Conservation (phyloP, 1,140 invertebrate species). For the Palaemon carinicauda region DNA sequence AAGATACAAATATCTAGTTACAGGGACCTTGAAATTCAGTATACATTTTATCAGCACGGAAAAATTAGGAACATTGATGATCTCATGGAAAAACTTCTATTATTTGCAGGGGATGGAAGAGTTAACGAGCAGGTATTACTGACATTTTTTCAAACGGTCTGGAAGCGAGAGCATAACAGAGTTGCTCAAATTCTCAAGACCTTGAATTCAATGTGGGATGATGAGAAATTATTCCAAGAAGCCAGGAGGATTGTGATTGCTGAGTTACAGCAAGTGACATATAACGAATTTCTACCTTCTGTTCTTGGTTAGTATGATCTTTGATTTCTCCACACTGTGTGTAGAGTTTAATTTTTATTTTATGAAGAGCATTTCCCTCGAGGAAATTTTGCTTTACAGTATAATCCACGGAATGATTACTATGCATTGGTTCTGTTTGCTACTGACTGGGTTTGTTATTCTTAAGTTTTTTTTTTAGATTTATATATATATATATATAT, state of each 20-base stretch:
- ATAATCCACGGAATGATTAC: no score
- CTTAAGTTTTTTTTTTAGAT: no score
- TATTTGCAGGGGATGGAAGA: slow-evolving; percentile 78
- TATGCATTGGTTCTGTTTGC: no score
- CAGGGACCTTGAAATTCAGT: background rate
- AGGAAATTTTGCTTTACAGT: no score
- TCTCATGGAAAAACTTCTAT: background rate
- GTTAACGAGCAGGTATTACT: slow-evolving; percentile 82
- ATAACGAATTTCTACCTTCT: slow-evolving; percentile 58
- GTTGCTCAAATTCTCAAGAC: slow-evolving; percentile 57
- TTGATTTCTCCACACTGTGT: no score
- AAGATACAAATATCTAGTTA: no score
- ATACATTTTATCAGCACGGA: background rate
- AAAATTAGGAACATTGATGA: background rate
- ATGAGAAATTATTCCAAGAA: slow-evolving; percentile 63
- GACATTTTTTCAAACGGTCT: slow-evolving; percentile 62
- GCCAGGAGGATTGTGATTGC: slow-evolving; percentile 15
- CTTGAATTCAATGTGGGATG: slow-evolving; percentile 67
- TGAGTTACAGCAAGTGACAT: slow-evolving; percentile 53
- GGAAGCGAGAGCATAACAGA: slow-evolving; percentile 65
- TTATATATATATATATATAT: no score
- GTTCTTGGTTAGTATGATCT: slow-evolving; percentile 76
- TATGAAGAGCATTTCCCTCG: no score
- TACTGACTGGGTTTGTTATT: no score
- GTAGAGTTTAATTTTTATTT: no score